These are phyloP conservation scores for Asarcornis scutulata DNA, from an alignment of 2,113 vertebrate species.

Conservation along the genomic window DNA sequence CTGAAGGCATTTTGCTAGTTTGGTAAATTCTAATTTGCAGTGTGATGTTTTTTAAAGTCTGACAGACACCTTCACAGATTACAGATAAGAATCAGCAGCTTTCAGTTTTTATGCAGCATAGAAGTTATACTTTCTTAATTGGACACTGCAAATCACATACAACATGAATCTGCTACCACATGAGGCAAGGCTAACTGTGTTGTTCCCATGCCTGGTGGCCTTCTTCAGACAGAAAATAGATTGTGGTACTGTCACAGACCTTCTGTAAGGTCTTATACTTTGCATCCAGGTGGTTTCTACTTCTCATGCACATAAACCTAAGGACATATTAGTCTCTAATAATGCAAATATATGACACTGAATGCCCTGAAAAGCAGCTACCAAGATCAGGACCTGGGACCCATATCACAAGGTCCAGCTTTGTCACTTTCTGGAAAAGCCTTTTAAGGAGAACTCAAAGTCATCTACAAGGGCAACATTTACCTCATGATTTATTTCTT, in stretches of 20 bases:
- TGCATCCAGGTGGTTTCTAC: fast-evolving
- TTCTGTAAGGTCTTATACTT: fast-evolving
- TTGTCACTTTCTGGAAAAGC: not conserved
- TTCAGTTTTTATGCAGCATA: not conserved
- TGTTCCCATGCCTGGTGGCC: not conserved
- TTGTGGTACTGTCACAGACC: fast-evolving
- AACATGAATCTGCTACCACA: fast-evolving
- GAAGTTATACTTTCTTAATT: not conserved
- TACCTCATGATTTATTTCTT: not conserved
- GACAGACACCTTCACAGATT: not conserved
- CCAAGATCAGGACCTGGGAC: not conserved
- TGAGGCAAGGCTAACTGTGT: not conserved
- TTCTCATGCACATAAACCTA: not conserved
- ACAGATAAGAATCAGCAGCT: not conserved
- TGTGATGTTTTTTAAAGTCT: not conserved
- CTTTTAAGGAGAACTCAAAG: not conserved
- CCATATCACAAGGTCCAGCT: not conserved
- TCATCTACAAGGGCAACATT: not conserved
- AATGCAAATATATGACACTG: not conserved
- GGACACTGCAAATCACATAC: not conserved
- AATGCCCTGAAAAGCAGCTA: not conserved
- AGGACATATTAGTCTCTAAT: not conserved
- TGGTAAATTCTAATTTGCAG: not conserved
- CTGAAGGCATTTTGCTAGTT: not conserved
- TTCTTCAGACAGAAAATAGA: not conserved